These are phyloP conservation scores for Cotesia chilonis DNA, from an alignment of 1,140 invertebrate species.

Conservation along the genomic window DNA sequence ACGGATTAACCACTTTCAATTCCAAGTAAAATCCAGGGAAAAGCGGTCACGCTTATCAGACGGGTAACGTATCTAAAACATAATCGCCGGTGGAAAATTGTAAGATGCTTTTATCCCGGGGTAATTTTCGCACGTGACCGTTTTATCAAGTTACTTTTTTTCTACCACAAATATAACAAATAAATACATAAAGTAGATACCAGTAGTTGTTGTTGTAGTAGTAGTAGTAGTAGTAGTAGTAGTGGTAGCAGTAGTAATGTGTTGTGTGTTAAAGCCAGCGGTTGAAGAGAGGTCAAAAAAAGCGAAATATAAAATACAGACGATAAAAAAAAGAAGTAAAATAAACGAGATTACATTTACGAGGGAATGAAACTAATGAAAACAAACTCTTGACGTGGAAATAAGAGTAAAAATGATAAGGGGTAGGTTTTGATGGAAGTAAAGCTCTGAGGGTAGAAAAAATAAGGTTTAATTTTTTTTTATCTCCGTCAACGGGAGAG, in stretches of 20 bases:
- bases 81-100: constrained; percentile 9
- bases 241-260: not conserved
- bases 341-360: constrained; percentile 29
- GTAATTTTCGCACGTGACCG: constrained; percentile 25
- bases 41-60: constrained; percentile 9
- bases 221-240: not conserved
- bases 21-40: not conserved
- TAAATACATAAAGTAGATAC: not conserved
- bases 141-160: constrained; percentile 6
- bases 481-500: constrained; percentile 8
- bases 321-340: constrained; percentile 7
- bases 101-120: constrained; percentile 21
- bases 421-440: constrained; percentile 29
- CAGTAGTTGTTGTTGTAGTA: not conserved
- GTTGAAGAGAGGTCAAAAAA: not conserved
- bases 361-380: constrained; percentile 34
- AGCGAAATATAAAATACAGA: constrained; percentile 14
- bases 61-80: constrained; percentile 16
- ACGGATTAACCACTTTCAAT: not conserved
- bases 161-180: not conserved
- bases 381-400: constrained; percentile 36
- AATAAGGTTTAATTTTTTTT: constrained; percentile 29
- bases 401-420: constrained; percentile 35
- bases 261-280: no score
- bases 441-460: constrained; percentile 22